Percentiles rank a stretch among this genome's conserved stretches.
These are phyloP conservation scores for Hydraecia micacea DNA, from an alignment of 2,888 invertebrate species.

Conservation along the genomic window DNA sequence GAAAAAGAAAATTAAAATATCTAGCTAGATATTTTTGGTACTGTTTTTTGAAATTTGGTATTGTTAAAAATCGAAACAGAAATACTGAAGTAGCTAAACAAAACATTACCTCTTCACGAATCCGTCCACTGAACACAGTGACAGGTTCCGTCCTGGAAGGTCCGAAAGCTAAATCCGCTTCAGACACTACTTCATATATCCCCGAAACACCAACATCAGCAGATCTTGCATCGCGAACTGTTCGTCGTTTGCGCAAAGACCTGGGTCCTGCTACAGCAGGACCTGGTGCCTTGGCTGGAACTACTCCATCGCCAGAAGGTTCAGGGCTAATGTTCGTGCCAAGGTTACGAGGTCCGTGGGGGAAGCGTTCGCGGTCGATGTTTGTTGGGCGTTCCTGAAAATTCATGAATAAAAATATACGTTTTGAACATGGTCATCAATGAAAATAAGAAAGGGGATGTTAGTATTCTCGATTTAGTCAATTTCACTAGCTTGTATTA, in stretches of 20 bases:
- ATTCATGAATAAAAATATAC: background rate
- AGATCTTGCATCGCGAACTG: slow-evolving; percentile 93
- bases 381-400: slow-evolving; percentile 89
- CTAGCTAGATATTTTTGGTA: too few relatives aligned
- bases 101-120: slow-evolving; percentile 92
- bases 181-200: slow-evolving; percentile 97
- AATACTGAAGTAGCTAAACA: background rate
- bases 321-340: slow-evolving; percentile 84
- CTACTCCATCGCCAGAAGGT: slow-evolving; percentile 81
- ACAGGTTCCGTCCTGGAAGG: slow-evolving; percentile 95
- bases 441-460: background rate
- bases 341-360: slow-evolving; percentile 94
- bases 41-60: background rate
- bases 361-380: slow-evolving; percentile 93
- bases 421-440: background rate
- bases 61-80: background rate
- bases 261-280: slow-evolving; percentile 90
- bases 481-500: too few relatives aligned
- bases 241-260: slow-evolving; percentile 91
- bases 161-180: slow-evolving; percentile 97
- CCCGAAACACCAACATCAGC: slow-evolving; percentile 97
- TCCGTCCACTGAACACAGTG: slow-evolving; percentile 96
- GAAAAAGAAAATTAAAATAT: background rate
- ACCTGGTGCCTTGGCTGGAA: slow-evolving; percentile 88
- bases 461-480: background rate